Base-by-base conservation (phyloP, 2,113 vertebrate genomes). In the Lanius collurio region DNA sequence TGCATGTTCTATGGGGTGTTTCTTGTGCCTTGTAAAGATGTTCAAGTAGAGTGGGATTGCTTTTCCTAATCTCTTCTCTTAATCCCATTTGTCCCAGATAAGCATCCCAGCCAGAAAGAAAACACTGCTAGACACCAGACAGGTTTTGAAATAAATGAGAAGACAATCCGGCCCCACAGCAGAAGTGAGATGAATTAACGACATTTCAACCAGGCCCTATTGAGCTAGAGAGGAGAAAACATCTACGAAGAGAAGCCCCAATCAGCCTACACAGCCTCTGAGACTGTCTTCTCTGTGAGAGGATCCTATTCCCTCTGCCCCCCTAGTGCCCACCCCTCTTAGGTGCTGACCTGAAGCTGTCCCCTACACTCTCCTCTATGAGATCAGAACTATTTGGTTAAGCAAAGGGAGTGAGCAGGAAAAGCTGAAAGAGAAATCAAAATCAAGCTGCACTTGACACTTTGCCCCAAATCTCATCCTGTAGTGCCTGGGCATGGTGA, bases 41-140 rank as follows among this genome's bases (percentile, higher is more conserved):
- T 24, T 33, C 64, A 35, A 64, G 52, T 20, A 82, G 11, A 57
- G 47, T 9, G 15, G 27, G 62, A 91, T 39, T 91, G 65, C 44
- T 85, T 89, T 75, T 89, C 65, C 41, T 88, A 67, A 68, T 26
- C 44, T 75, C 37, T 87, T 70, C 94, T 92, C 59, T 69, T 87
- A 87, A 91, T 15, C 27, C 53, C 31, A 9, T 57, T 71, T 30
- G 5, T 93, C 33, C 73, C 88, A 90, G 35, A 63, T n/a, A 77
- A 83, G 13, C 76, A 68, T 67, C 73, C 50, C 42, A 15, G 12
- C 3, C 39, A 56, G 63, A 30, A 18, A 77, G 17, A 41, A 86
- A 80, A 11, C 11, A 50, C 24, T 71, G 24, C 15, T 14, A 49
- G 52, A 68, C 26, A 62, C 8, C 44, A 69, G 60, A 6, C 13